phyloP scores from a whole-genome alignment of 2,797 vertebrate species.

The Rhynchonycteris naso region DNA sequence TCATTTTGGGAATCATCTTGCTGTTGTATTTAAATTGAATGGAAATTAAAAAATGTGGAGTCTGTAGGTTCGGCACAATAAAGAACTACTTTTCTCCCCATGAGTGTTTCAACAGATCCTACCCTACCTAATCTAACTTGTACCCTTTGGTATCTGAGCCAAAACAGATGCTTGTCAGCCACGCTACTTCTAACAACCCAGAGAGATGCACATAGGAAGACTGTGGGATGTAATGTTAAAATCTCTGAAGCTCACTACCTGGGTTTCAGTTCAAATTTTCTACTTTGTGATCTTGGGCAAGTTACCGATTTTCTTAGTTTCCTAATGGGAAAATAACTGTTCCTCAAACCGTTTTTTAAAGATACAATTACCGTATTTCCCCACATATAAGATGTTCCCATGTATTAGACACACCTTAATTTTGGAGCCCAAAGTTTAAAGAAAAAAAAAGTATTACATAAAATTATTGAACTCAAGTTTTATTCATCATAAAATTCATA shows the following conservation, averaged over 20 bases:
- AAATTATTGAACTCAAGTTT: too few relatives aligned
- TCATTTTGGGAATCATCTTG: neutral
- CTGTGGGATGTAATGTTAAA: neutral
- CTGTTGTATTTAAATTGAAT: neutral
- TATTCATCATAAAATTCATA: too few relatives aligned
- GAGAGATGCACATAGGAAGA: neutral
- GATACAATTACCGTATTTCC: neutral
- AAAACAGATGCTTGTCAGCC: neutral
- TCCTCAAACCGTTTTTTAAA: neutral
- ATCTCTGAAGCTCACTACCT: neutral
- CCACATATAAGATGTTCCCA: too few relatives aligned
- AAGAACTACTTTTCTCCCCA: neutral
- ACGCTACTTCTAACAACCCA: neutral
- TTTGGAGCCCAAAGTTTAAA: too few relatives aligned
- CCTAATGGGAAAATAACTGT: neutral
- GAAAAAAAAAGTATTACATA: too few relatives aligned
- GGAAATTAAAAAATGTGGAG: conserved; percentile 9
- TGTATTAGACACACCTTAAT: too few relatives aligned
- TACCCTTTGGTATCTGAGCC: neutral
- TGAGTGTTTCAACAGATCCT: neutral
- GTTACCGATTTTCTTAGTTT: conserved; percentile 16
- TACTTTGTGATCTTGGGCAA: neutral
- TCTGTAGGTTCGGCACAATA: neutral
- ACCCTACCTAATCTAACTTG: conserved; percentile 13
- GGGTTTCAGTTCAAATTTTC: conserved; percentile 2